Percentiles rank a stretch among this genome's conserved stretches.
These are phyloP conservation scores for Pandemis heparana DNA, from an alignment of 2,888 invertebrate species.

Conservation along the genomic window DNA sequence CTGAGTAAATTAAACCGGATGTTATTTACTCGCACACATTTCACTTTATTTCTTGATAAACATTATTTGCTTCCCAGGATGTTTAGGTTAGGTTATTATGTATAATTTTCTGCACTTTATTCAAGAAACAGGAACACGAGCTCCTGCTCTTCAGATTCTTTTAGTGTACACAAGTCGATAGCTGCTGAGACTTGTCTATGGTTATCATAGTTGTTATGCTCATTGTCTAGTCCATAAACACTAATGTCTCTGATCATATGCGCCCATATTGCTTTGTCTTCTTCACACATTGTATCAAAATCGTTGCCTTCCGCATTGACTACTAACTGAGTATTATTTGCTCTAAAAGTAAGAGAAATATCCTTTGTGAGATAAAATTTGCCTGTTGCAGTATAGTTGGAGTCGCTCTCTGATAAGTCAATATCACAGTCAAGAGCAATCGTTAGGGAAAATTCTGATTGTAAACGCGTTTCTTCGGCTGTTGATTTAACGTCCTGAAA, in stretches of 20 bases:
- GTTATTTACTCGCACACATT: not conserved
- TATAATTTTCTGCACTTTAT: slow-evolving; percentile 3
- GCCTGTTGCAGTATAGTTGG: slow-evolving; percentile 62
- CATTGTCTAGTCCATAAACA: slow-evolving; percentile 70
- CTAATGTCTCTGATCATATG: slow-evolving; percentile 58
- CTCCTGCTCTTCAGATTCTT: slow-evolving; percentile 45
- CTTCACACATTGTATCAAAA: slow-evolving; percentile 59
- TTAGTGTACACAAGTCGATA: slow-evolving; percentile 64
- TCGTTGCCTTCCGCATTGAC: slow-evolving; percentile 60
- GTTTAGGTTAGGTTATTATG: not conserved
- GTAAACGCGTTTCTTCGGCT: slow-evolving; percentile 65
- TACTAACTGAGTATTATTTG: slow-evolving; percentile 56
- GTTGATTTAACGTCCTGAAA: slow-evolving; percentile 66
- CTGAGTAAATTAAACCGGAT: not conserved
- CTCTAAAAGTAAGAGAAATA: slow-evolving; percentile 59
- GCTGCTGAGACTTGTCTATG: slow-evolving; percentile 53
- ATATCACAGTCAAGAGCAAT: slow-evolving; percentile 68
- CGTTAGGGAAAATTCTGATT: slow-evolving; percentile 61
- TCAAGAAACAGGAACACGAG: slow-evolving; percentile 47
- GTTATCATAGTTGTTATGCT: slow-evolving; percentile 75
- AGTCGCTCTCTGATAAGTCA: slow-evolving; percentile 30
- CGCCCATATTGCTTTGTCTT: slow-evolving; percentile 52
- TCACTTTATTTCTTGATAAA: not conserved
- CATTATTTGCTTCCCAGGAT: not conserved
- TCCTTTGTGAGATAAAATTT: slow-evolving; percentile 60